Percentiles rank a stretch among this genome's conserved stretches.
These are phyloP conservation scores for Drosophila dunni DNA, from an alignment of 1,140 invertebrate species.

Conservation along the genomic window DNA sequence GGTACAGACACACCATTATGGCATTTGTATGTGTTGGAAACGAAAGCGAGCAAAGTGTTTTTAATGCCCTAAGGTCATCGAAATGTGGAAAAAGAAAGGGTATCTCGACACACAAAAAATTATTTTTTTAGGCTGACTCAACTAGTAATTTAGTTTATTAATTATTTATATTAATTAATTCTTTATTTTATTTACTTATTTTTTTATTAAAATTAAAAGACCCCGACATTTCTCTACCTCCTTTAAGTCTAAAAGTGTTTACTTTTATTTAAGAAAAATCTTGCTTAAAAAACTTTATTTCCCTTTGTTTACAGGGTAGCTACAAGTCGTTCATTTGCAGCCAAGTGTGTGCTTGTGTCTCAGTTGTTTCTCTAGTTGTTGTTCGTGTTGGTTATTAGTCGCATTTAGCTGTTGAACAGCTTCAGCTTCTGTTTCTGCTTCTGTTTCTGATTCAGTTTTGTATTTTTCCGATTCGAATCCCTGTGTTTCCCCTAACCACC, in stretches of 20 bases:
- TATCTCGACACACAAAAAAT: no score
- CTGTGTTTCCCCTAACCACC: neutral
- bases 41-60: slow-evolving; percentile 61
- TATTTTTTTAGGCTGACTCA: no score
- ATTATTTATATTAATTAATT: no score
- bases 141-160: no score
- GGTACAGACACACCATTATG: slow-evolving; percentile 1
- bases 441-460: slow-evolving; percentile 24
- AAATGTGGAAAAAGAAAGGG: neutral
- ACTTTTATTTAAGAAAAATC: no score
- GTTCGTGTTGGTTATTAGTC: slow-evolving; percentile 31
- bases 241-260: no score
- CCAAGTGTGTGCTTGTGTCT: slow-evolving; percentile 16
- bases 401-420: slow-evolving; percentile 36
- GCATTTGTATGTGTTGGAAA: slow-evolving; percentile 33
- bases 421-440: slow-evolving; percentile 25
- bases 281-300: no score
- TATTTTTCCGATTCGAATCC: slow-evolving; percentile 12
- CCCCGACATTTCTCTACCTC: no score
- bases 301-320: slow-evolving; percentile 6
- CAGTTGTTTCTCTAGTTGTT: slow-evolving; percentile 32
- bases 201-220: no score
- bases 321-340: neutral
- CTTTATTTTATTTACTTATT: no score
- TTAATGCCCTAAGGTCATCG: slow-evolving; percentile 31